phyloP scores from a whole-genome alignment of 2,888 invertebrate genomes.

The Buathra laborator region DNA sequence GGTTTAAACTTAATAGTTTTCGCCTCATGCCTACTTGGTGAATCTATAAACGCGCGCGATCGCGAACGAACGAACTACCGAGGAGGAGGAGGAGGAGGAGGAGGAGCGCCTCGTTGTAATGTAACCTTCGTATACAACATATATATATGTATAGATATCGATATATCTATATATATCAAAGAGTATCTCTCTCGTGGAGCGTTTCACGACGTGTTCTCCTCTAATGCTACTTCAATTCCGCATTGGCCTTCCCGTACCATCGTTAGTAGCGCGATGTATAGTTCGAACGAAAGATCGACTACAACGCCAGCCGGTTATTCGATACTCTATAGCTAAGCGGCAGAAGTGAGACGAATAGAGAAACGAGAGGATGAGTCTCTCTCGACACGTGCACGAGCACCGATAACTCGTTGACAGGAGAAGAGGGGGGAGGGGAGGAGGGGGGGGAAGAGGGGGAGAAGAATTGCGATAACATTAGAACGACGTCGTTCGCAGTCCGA shows the following conservation, averaged over 20 bases:
- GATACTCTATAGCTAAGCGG: constrained; percentile 10
- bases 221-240: constrained; percentile 6
- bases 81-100: neutral
- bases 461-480: constrained; percentile 50
- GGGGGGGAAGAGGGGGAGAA: constrained; percentile 19
- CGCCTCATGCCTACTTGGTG: constrained; percentile 10
- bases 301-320: constrained; percentile 25
- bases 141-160: neutral
- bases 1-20: constrained; percentile 17
- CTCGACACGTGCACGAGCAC: constrained; percentile 36
- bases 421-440: neutral
- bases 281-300: constrained; percentile 21
- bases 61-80: neutral
- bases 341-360: neutral
- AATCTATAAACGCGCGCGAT: constrained; percentile 14
- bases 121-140: constrained; percentile 19
- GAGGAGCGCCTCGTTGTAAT: neutral
- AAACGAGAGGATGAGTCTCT: constrained; percentile 38
- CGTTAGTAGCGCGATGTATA: neutral
- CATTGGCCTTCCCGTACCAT: constrained; percentile 6
- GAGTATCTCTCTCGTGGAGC: neutral
- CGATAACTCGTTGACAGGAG: constrained; percentile 53
- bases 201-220: neutral
- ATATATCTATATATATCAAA: neutral
- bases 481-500: constrained; percentile 14